Base-by-base conservation (phyloP, 2,888 invertebrate genomes). In the Conistra vaccinii region DNA sequence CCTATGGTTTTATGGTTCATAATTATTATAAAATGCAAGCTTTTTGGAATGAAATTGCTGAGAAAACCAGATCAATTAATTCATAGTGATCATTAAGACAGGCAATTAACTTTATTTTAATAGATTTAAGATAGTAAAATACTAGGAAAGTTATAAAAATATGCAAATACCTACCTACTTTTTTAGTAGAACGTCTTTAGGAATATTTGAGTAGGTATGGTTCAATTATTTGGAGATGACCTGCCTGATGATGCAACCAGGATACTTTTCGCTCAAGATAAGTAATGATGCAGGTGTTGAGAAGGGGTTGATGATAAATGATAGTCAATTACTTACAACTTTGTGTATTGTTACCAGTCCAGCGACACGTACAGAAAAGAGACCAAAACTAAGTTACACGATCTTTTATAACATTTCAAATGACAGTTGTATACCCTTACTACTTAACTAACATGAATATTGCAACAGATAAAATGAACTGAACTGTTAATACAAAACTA, bases 11-110 rank as follows among this genome's bases (percentile, higher is more conserved):
- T 58, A 69, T 39, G n/a, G 39, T 5, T 20, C 5, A 20, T 67
- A 35, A 63, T 51, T 51, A 72, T 60, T 14, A 23, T 48, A n/a
- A n/a, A 51, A 53, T 23, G 0, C 17, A 32, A 66, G 45, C 6
- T 55, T 61, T 48, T 60, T 60, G 17, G 20, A 12, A 51, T 20
- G 5, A n/a, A 65, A 60, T 53, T 23, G 1, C 6, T 65, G 32
- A 68, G 32, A 58, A 67, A 62, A 75, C 69, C 55, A 72, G 58
- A 66, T 62, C 45, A 67, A 78, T 82, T 78, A 32, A 69, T 55
- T 75, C 26, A 53, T 39, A 67, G 14, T 62, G 55, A 57, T 67
- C 57, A 45, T 75, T 63, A 73, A 70, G 55, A 39, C 39, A n/a
- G 20, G 53, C 1, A 32, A 82, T 58, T 69, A 29, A 72, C n/a